A percentile compares a stretch with the other conserved stretches of the same genome.
Conservation (phyloP, 1,140 invertebrate genomes). For the Elymnias hypermnestra region DNA sequence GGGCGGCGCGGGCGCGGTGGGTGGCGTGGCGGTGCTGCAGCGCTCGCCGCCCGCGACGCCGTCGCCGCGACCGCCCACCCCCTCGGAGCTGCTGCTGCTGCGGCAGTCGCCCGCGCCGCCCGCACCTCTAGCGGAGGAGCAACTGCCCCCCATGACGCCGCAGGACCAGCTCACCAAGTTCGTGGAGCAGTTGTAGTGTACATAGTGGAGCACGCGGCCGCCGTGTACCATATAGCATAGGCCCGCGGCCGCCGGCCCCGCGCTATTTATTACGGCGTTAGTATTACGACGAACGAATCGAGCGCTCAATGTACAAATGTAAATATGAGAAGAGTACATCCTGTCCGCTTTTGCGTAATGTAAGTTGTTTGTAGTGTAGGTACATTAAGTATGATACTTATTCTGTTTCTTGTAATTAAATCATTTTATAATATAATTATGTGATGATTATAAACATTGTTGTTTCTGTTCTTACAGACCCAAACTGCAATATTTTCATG, state of each 20-base stretch:
- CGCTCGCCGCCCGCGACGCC: constrained; percentile 86
- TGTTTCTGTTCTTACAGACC: constrained; percentile 43
- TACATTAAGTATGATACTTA: constrained; percentile 75
- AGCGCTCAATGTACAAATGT: constrained; percentile 78
- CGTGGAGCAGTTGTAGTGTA: constrained; percentile 92
- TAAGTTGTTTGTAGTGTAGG: constrained; percentile 77
- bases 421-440: constrained; percentile 79
- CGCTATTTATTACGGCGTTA: constrained; percentile 72
- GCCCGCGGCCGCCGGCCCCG: constrained; percentile 28
- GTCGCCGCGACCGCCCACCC: constrained; percentile 58
- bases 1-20: constrained; percentile 37
- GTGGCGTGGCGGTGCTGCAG: constrained; percentile 80
- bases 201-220: constrained; percentile 43
- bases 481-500: too few relatives aligned
- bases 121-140: constrained; percentile 83
- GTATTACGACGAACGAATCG: constrained; percentile 69
- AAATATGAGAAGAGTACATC: constrained; percentile 75
- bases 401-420: constrained; percentile 78
- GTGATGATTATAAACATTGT: constrained; percentile 74
- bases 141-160: constrained; percentile 86
- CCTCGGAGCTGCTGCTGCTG: constrained; percentile 61
- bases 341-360: constrained; percentile 74
- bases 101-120: constrained; percentile 81
- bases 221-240: constrained; percentile 57
- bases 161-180: constrained; percentile 95